These are phyloP conservation scores for Tricholaema leucomelas DNA, from an alignment of 2,113 vertebrate species.

Conservation along the genomic window DNA sequence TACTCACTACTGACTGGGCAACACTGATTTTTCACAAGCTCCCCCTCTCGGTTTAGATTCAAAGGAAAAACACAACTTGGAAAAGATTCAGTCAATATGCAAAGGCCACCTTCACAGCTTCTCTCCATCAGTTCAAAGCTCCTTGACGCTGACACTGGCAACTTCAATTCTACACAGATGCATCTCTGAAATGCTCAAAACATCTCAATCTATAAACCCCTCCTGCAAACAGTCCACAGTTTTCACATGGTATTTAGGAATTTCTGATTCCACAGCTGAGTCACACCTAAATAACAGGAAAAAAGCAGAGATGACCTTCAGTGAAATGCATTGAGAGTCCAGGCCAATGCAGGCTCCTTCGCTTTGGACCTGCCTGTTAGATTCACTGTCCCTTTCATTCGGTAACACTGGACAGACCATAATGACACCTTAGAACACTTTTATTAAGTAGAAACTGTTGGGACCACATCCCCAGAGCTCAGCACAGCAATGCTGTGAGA, in stretches of 20 bases:
- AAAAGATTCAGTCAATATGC: conserved; percentile 12
- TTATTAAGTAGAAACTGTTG: neutral
- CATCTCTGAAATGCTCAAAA: neutral
- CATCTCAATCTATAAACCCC: neutral
- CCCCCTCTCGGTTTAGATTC: neutral
- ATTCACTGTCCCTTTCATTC: neutral
- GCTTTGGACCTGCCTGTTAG: neutral
- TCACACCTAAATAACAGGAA: neutral
- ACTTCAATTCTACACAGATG: neutral
- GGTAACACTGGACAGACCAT: neutral
- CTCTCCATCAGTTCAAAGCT: conserved; percentile 32
- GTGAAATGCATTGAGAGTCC: neutral
- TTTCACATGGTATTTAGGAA: neutral
- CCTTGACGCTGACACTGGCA: conserved; percentile 19
- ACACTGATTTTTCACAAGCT: neutral
- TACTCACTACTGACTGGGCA: neutral
- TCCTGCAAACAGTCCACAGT: neutral
- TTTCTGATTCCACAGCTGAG: neutral
- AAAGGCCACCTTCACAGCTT: conserved; percentile 27
- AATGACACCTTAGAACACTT: neutral
- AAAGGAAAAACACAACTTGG: neutral
- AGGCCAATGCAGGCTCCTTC: neutral
- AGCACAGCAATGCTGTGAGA: neutral
- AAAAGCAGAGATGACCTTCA: neutral
- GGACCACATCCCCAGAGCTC: neutral